A percentile compares a stretch with the other conserved stretches of the same genome.
Evolutionary conservation across 2,888 invertebrate genomes (phyloP).

Genomic region (Dryococelus australis): DNA sequence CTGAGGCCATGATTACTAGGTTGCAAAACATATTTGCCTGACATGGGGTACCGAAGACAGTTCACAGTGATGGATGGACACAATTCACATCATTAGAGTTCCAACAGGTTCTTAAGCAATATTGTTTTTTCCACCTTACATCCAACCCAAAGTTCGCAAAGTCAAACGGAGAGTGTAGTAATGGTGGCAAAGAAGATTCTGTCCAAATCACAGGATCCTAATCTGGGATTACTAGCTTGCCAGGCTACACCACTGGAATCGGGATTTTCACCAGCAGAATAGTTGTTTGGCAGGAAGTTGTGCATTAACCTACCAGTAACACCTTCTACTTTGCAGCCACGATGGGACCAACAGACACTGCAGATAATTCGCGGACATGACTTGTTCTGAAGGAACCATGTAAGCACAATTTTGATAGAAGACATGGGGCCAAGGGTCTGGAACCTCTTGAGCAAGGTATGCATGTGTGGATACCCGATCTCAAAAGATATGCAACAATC

Average conservation of each 20-base stretch:
- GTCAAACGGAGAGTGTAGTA: neutral
- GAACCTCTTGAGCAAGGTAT: neutral
- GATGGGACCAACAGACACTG: neutral
- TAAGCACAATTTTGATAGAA: neutral
- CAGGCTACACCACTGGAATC: neutral
- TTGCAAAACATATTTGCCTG: too few species aligned
- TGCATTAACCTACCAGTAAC: neutral
- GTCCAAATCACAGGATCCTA: neutral
- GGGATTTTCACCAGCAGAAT: neutral
- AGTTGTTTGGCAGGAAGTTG: neutral
- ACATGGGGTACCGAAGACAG: neutral
- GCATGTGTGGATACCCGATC: neutral
- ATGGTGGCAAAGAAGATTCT: neutral
- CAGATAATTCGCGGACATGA: neutral
- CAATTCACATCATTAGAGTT: neutral
- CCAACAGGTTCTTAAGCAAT: neutral
- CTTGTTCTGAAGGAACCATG: neutral
- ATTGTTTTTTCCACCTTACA: neutral
- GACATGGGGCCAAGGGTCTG: neutral
- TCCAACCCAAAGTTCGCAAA: neutral
- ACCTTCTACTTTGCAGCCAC: neutral
- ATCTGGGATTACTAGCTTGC: neutral
- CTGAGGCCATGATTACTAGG: too few species aligned
- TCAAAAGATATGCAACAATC: neutral
- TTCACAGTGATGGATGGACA: neutral